Percentiles rank a stretch among this genome's conserved stretches.
These are phyloP conservation scores for Pluvianellus socialis DNA, from an alignment of 2,113 vertebrate species.

Conservation along the genomic window DNA sequence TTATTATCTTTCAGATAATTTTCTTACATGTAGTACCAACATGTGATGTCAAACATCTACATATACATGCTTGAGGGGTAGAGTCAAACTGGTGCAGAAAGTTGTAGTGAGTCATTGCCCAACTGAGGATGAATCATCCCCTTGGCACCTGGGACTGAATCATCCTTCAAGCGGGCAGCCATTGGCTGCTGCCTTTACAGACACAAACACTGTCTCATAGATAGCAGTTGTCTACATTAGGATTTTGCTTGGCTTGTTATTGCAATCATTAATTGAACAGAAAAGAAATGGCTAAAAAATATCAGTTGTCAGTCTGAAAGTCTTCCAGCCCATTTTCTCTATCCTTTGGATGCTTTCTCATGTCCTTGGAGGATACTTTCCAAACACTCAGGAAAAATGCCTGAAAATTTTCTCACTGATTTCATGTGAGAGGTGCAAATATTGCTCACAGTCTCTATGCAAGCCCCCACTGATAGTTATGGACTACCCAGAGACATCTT, in stretches of 20 bases:
- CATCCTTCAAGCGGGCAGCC: slow-evolving; percentile 26
- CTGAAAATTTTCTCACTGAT: not conserved
- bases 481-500: not conserved
- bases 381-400: not conserved
- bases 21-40: not conserved
- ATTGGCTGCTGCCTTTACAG: slow-evolving; percentile 29
- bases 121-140: slow-evolving; percentile 52
- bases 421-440: not conserved
- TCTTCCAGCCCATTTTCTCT: not conserved
- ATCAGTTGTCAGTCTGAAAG: not conserved
- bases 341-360: not conserved
- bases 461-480: not conserved
- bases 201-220: slow-evolving; percentile 45
- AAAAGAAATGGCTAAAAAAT: not conserved
- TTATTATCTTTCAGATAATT: not conserved
- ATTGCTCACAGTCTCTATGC: not conserved
- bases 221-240: slow-evolving; percentile 4
- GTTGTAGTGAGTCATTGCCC: slow-evolving; percentile 57
- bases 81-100: not conserved
- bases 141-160: slow-evolving; percentile 63
- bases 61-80: not conserved
- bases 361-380: not conserved
- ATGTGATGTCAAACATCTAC: not conserved
- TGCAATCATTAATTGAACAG: slow-evolving; percentile 31
- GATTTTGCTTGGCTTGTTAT: slow-evolving; percentile 19